Evolutionary conservation across 2,113 vertebrate genomes (phyloP), one percentile per base, ranked within the genome.

Genomic region (Paedocypris sp.): DNA sequence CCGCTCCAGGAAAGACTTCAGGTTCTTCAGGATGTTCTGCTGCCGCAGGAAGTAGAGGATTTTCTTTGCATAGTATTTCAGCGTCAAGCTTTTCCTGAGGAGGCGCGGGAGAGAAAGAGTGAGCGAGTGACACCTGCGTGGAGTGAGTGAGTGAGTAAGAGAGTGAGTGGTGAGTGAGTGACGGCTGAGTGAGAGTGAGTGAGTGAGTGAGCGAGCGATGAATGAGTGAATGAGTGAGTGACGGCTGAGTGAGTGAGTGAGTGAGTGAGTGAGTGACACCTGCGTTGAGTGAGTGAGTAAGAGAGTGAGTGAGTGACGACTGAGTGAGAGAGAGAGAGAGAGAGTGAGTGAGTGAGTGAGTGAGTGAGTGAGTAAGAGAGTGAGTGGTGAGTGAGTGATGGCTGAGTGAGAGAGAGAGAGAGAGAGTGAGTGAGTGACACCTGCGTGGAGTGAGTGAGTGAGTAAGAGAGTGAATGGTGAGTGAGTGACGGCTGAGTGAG

Each of bases 41-140:
- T 98, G 95, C 25, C 92, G 88, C 46, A 98, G 85, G 78, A 93
- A 98, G 78, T 97, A 98, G 7, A 98, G 89, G 60, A 98, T 96
- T 85, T 98, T 98, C 84, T 94, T 97, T 71, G 94, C 92, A 70
- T 97, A 98, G 81, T 97, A 98, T 72, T 97, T 97, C 84, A 92
- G 80, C 2, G 93, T 96, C 79, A 97, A 79, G 58, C 86, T 90
- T 85, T 93, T 96, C 81, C 95, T 98, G 19, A 10, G 48, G 5
- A 32, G 10, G 9, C 22, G 11, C 2, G 0, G 20, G 77, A 8
- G 52, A 46, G 1, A 26, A 47, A n/a, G 23, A 25, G 3, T 26
- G 23, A n/a, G n/a, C n/a, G n/a, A n/a, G n/a, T n/a, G n/a, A n/a
- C n/a, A n/a, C n/a, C n/a, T n/a, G n/a, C n/a, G n/a, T n/a, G 4